These are phyloP conservation scores for Leuctra nigra DNA, from an alignment of 2,888 invertebrate species.

Conservation along the genomic window DNA sequence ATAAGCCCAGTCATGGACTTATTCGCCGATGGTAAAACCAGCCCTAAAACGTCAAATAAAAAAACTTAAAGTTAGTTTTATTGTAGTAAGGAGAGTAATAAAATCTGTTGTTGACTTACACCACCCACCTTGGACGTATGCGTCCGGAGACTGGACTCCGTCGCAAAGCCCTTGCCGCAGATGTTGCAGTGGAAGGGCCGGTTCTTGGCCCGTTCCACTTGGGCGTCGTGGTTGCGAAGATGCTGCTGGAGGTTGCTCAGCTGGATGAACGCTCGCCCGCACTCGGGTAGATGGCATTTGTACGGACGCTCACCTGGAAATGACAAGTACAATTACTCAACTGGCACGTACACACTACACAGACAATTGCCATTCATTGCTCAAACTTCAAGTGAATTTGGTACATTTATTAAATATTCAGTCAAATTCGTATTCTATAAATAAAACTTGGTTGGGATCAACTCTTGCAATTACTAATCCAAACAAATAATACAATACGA, in stretches of 20 bases:
- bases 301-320: constrained; percentile 90
- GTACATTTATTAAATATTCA: background rate
- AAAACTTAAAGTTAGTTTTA: no score
- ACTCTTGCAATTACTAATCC: no score
- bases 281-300: constrained; percentile 93
- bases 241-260: constrained; percentile 95
- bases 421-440: background rate
- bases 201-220: constrained; percentile 90
- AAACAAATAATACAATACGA: no score
- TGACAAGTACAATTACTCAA: constrained; percentile 35
- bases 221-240: constrained; percentile 91
- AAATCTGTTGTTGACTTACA: constrained; percentile 24
- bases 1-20: no score
- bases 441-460: no score
- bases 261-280: constrained; percentile 94
- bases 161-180: constrained; percentile 94
- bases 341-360: background rate
- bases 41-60: no score
- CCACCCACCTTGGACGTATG: constrained; percentile 93
- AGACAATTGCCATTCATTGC: no score
- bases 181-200: constrained; percentile 93
- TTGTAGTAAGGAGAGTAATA: no score
- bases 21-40: no score
- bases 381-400: no score
- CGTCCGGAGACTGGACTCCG: constrained; percentile 89